phyloP scores from a whole-genome alignment of 2,888 invertebrate genomes.

The Caenorhabditis sulstoni region DNA sequence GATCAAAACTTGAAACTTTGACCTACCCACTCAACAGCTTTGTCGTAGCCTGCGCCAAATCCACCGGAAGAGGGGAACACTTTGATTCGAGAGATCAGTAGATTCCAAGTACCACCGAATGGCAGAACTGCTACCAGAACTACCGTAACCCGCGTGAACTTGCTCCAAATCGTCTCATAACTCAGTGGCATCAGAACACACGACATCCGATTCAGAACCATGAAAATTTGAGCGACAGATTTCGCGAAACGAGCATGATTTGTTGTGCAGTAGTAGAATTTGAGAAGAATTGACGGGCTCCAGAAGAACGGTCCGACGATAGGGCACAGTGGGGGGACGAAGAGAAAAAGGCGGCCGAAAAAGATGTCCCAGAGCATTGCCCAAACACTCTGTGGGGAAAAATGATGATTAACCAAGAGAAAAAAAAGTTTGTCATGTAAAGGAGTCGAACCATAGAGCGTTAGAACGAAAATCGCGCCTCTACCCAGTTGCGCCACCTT shows the following conservation, averaged over 20 bases:
- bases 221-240: conserved; percentile 37
- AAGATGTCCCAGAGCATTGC: conserved; percentile 7
- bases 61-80: background rate
- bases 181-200: conserved; percentile 24
- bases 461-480: no score
- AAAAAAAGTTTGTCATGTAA: no score
- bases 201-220: conserved; percentile 44
- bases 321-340: conserved; percentile 32
- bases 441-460: no score
- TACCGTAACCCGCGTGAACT: background rate
- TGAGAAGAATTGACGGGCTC: conserved; percentile 6
- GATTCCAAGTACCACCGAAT: conserved; percentile 25
- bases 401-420: no score
- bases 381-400: conserved; percentile 14
- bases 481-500: no score
- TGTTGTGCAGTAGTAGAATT: background rate
- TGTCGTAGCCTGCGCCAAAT: conserved; percentile 14
- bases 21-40: conserved; percentile 17
- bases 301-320: conserved; percentile 27
- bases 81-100: conserved; percentile 1
- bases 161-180: conserved; percentile 19
- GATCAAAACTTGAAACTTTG: background rate
- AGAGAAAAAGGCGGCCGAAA: conserved; percentile 26
- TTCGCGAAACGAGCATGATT: conserved; percentile 18
- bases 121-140: conserved; percentile 10